These are phyloP conservation scores for Mesodorylaimus sp. DNA, from an alignment of 2,888 invertebrate species.

Conservation along the genomic window DNA sequence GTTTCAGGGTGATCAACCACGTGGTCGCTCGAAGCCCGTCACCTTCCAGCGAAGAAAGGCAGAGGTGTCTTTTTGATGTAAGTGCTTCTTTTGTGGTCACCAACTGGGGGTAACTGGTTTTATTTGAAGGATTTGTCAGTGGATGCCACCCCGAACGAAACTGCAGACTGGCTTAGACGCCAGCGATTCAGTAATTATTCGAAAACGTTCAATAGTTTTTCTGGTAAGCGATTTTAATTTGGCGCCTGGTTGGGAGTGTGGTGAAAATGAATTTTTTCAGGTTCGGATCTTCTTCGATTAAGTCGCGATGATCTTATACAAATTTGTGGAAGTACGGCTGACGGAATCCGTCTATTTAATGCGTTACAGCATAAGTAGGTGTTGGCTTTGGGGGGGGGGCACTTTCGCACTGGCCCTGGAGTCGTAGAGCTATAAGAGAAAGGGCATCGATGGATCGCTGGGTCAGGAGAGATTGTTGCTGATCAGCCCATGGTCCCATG, in stretches of 20 bases:
- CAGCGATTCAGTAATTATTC: conserved; percentile 1
- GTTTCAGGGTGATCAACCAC: background rate
- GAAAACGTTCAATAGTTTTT: background rate
- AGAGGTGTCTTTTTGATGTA: background rate
- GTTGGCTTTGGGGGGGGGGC: no score
- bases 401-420: no score
- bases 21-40: background rate
- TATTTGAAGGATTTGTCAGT: background rate
- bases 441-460: no score
- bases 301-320: conserved; percentile 77
- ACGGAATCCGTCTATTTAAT: conserved; percentile 79
- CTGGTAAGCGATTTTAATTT: background rate
- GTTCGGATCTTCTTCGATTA: conserved; percentile 57
- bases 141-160: background rate
- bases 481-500: no score
- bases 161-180: background rate
- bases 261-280: background rate
- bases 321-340: conserved; percentile 77
- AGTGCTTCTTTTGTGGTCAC: background rate
- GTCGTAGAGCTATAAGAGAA: no score
- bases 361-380: conserved; percentile 44
- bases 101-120: background rate
- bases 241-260: background rate
- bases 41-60: background rate
- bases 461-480: no score